Evolutionary conservation across 2,797 vertebrate genomes (phyloP).

Genomic region (Gymnothorax reevesii): DNA sequence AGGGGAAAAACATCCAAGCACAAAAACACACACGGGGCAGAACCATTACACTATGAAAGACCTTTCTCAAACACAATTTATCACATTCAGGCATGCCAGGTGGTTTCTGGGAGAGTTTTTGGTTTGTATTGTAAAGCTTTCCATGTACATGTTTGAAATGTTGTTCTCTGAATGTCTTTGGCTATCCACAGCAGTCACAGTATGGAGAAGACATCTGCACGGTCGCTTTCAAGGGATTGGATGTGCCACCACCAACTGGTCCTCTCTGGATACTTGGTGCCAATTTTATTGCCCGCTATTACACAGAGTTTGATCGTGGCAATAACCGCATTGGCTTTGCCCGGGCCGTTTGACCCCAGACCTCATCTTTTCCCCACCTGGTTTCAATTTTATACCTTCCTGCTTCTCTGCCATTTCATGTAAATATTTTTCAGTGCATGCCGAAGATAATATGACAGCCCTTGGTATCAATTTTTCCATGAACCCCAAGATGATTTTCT

Average conservation of each 20-base stretch:
- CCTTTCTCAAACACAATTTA: neutral
- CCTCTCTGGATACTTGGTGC: conserved; percentile 93
- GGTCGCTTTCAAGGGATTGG: conserved; percentile 84
- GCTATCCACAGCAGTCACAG: conserved; percentile 76
- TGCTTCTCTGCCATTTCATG: neutral
- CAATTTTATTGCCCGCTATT: conserved; percentile 93
- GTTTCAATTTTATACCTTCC: neutral
- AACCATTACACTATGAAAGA: too few species aligned
- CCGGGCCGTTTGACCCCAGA: conserved; percentile 75
- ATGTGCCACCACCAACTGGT: conserved; percentile 87
- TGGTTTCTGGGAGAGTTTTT: neutral
- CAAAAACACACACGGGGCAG: too few species aligned
- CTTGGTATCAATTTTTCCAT: neutral
- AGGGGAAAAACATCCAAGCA: too few species aligned
- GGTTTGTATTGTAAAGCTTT: neutral
- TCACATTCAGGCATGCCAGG: neutral
- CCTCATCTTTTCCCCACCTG: neutral
- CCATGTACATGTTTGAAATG: neutral
- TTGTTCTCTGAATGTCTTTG: neutral
- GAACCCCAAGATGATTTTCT: neutral
- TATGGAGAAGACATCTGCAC: conserved; percentile 80
- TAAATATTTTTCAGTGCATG: neutral
- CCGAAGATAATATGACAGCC: neutral
- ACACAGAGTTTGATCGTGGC: conserved; percentile 90
- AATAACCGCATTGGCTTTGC: conserved; percentile 95